Evolutionary conservation across 2,797 vertebrate species (phyloP).

Genomic region (Rallus crepitans): DNA sequence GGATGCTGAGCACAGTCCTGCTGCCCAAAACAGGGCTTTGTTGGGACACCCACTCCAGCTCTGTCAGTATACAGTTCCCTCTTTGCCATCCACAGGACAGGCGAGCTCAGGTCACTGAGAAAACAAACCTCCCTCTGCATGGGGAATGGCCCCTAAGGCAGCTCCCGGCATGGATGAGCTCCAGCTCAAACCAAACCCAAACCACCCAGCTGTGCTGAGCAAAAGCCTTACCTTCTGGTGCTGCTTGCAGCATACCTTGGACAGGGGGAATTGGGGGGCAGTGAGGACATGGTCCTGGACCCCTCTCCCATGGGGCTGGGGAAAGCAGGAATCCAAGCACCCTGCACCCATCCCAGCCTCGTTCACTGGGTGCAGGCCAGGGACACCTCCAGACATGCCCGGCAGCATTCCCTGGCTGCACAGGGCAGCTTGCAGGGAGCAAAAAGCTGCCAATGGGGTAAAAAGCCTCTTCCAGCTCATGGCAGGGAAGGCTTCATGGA

Average conservation of each 20-base stretch:
- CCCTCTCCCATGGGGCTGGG: background rate
- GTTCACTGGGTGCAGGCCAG: background rate
- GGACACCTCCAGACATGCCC: background rate
- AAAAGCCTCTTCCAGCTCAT: background rate
- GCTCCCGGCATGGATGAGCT: background rate
- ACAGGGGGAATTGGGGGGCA: background rate
- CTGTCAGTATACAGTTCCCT: background rate
- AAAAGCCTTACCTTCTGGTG: accelerated
- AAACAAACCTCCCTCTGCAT: background rate
- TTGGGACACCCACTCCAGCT: background rate
- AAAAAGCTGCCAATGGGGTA: accelerated
- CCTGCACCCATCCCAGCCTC: background rate
- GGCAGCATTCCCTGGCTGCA: accelerated
- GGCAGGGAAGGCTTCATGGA: background rate
- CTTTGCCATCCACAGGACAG: background rate
- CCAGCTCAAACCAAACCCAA: background rate
- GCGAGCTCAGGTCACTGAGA: background rate
- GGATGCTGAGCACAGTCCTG: background rate
- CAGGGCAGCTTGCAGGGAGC: background rate
- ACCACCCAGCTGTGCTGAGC: background rate
- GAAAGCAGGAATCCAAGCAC: background rate
- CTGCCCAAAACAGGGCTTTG: background rate
- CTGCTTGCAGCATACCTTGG: background rate
- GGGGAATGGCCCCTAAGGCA: background rate
- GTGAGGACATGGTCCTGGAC: background rate